Conservation (phyloP, 2,888 invertebrate species). For the Drosophila rubida region DNA sequence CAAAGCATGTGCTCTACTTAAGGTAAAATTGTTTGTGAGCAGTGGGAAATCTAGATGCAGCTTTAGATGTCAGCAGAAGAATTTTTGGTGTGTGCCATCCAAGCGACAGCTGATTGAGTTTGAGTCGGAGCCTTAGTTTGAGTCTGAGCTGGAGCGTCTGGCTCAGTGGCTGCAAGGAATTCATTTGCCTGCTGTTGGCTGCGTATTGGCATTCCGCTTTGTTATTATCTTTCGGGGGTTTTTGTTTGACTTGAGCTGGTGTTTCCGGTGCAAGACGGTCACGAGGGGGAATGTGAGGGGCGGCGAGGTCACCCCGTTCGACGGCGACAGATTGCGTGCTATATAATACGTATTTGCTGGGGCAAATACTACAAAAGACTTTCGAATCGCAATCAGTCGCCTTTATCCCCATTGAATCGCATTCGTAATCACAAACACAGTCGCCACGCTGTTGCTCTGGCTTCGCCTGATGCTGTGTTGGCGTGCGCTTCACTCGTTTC, state of each 20-base stretch:
- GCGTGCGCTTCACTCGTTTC: conserved; percentile 42
- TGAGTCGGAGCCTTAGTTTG: too few species aligned
- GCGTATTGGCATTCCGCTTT: conserved; percentile 28
- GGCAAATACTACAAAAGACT: conserved; percentile 52
- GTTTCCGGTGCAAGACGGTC: conserved; percentile 14
- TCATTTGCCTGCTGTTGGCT: conserved; percentile 17
- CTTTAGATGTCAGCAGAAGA: conserved; percentile 1
- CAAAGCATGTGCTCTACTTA: too few species aligned
- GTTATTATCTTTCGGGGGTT: conserved; percentile 18
- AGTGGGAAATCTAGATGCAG: conserved; percentile 9
- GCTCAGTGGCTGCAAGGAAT: conserved; percentile 31
- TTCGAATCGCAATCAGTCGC: conserved; percentile 60
- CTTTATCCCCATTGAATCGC: conserved; percentile 34
- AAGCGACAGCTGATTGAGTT: conserved; percentile 18
- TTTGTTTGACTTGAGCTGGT: conserved; percentile 25
- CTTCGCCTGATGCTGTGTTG: conserved; percentile 16
- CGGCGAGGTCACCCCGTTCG: too few species aligned
- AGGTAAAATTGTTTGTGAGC: background rate
- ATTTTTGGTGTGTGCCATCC: conserved; percentile 20
- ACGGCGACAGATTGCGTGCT: conserved; percentile 28
- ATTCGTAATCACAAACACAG: conserved; percentile 11
- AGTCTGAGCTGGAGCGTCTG: too few species aligned
- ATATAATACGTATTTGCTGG: conserved; percentile 56
- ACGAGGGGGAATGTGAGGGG: too few species aligned
- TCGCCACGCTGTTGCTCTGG: conserved; percentile 6